Conservation (phyloP, 2,113 vertebrate genomes). For the Phyllopteryx taeniolatus region DNA sequence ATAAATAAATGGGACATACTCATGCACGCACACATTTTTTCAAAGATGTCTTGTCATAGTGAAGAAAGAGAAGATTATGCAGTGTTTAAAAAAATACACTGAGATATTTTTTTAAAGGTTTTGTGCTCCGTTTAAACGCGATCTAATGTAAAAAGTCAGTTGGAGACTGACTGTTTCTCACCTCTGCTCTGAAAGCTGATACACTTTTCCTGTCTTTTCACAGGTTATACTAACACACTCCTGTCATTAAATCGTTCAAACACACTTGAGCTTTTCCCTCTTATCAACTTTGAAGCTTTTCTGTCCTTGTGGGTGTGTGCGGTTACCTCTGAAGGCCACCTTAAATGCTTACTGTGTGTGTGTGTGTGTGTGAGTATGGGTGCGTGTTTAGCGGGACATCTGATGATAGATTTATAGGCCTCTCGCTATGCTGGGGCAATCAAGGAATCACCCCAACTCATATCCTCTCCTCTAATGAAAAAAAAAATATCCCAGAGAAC, state of each 20-base stretch:
- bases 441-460: constrained; percentile 73
- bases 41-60: background rate
- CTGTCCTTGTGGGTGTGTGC: constrained; percentile 22
- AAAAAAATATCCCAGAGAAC: constrained; percentile 51
- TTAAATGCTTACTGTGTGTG: constrained; percentile 21
- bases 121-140: background rate
- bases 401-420: constrained; percentile 58
- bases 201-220: constrained; percentile 6
- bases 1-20: background rate
- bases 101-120: background rate
- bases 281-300: background rate
- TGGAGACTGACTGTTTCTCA: constrained; percentile 26
- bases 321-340: constrained; percentile 23
- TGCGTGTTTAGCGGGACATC: background rate
- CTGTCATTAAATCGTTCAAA: constrained; percentile 5
- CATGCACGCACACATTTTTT: background rate
- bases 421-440: constrained; percentile 72
- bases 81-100: background rate
- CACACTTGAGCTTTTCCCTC: constrained; percentile 7
- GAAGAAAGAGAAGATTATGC: background rate
- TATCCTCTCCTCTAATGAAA: constrained; percentile 70
- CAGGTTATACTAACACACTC: constrained; percentile 24
- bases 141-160: background rate
- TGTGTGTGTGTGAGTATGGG: background rate
- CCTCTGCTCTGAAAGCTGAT: constrained; percentile 19